phyloP scores from a whole-genome alignment of 1,140 invertebrate genomes.

The Macrosteles quadrilineatus region DNA sequence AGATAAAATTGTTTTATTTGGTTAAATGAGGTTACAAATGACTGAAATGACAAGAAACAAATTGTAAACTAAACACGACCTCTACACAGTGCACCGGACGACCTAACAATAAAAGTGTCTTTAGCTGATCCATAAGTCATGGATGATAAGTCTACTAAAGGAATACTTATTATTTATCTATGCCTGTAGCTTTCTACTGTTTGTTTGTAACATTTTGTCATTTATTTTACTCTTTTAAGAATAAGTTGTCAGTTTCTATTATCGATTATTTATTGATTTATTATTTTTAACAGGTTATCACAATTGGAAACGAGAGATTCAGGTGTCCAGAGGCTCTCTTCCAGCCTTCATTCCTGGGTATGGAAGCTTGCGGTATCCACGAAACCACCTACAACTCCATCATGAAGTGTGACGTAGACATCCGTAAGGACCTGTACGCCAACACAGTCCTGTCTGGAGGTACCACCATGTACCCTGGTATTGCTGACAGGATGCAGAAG shows the following conservation, averaged over 20 bases:
- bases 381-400: conserved; percentile 96
- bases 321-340: conserved; percentile 96
- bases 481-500: conserved; percentile 76
- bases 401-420: conserved; percentile 96
- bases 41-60: too few species aligned
- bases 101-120: too few species aligned
- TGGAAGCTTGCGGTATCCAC: conserved; percentile 94
- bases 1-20: too few species aligned
- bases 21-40: too few species aligned
- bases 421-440: conserved; percentile 93
- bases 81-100: too few species aligned
- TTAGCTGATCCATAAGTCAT: too few species aligned
- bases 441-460: conserved; percentile 95
- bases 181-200: neutral
- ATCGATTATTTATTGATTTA: too few species aligned
- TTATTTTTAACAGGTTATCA: conserved; percentile 86
- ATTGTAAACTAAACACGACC: too few species aligned
- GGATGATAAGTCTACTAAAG: too few species aligned
- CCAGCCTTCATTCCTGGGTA: conserved; percentile 93
- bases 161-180: conserved; percentile 65
- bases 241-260: too few species aligned
- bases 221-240: too few species aligned
- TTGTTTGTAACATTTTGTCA: too few species aligned
- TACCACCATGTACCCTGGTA: conserved; percentile 96
- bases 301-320: conserved; percentile 91